Percentiles rank a stretch among this genome's conserved stretches.
Evolutionary conservation across 2,888 invertebrate species (phyloP).

Genomic region (Dermolepida albohirtum): DNA sequence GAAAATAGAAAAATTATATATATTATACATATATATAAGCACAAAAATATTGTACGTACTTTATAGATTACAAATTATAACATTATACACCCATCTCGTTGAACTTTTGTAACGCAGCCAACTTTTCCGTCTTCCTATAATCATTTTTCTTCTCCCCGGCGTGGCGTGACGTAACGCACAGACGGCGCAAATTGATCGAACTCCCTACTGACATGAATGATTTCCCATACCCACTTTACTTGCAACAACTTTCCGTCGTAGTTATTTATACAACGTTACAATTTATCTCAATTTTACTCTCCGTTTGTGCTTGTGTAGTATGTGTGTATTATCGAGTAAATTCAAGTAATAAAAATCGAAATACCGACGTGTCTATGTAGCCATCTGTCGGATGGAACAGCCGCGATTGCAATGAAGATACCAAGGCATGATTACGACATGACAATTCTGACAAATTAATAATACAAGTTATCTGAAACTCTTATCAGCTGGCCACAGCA

Average conservation of each 20-base stretch:
- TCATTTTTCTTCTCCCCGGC: conserved; percentile 19
- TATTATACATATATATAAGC: not conserved
- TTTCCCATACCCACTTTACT: conserved; percentile 24
- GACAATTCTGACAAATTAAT: conserved; percentile 57
- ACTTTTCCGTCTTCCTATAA: conserved; percentile 14
- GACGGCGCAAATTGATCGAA: conserved; percentile 27
- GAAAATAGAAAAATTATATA: not conserved
- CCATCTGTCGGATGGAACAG: conserved; percentile 15
- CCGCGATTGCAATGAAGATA: conserved; percentile 46
- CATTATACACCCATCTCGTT: not conserved
- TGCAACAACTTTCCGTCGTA: conserved; percentile 29
- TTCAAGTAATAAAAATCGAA: conserved; percentile 22
- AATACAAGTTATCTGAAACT: conserved; percentile 54
- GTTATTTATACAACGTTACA: conserved; percentile 15
- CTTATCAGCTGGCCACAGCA: conserved; percentile 52
- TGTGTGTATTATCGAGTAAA: not conserved
- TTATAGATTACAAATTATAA: conserved; percentile 21
- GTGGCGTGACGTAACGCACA: conserved; percentile 2
- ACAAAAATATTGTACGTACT: not conserved
- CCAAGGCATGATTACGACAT: conserved; percentile 54
- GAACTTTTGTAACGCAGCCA: conserved; percentile 1
- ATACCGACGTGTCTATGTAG: not conserved
- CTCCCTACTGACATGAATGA: conserved; percentile 25
- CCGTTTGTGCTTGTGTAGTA: not conserved
- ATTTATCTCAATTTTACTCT: conserved; percentile 27